Evolutionary conservation across 2,797 vertebrate species (phyloP).

Genomic region (Falco peregrinus): DNA sequence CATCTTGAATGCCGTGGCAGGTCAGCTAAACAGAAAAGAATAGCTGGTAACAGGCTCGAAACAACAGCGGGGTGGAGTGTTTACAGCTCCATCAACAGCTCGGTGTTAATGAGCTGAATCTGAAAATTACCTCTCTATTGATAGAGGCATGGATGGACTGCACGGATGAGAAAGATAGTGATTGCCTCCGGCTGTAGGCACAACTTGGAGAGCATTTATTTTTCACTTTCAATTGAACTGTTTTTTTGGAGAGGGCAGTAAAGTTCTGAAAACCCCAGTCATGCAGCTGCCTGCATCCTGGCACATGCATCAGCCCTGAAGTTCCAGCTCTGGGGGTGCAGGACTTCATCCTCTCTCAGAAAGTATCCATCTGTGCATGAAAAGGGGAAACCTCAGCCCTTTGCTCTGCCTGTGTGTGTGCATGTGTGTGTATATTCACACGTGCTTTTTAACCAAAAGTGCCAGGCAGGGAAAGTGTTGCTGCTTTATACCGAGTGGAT

Average conservation of each 20-base stretch:
- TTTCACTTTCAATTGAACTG: conserved; percentile 40
- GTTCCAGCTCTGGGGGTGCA: neutral
- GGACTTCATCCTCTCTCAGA: neutral
- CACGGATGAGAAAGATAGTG: conserved; percentile 46
- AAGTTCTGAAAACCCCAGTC: neutral
- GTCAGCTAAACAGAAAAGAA: conserved; percentile 70
- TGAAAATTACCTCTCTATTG: conserved; percentile 64
- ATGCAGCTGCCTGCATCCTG: conserved; percentile 27
- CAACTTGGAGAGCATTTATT: conserved; percentile 51
- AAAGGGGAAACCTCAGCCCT: neutral
- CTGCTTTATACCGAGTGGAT: neutral
- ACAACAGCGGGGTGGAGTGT: conserved; percentile 60
- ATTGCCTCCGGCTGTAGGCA: conserved; percentile 34
- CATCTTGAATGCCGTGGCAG: conserved; percentile 63
- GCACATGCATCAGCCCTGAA: neutral
- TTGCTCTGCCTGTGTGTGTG: neutral
- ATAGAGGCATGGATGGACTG: conserved; percentile 46
- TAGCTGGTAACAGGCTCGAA: conserved; percentile 65
- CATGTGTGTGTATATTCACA: neutral
- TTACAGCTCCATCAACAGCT: conserved; percentile 70
- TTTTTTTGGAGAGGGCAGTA: conserved; percentile 25
- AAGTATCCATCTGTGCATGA: neutral
- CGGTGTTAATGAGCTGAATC: conserved; percentile 68
- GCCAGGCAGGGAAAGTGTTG: neutral
- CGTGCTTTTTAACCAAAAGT: neutral